Base-by-base conservation (phyloP, 1,140 invertebrate genomes). In the Drosophila baimaii region DNA sequence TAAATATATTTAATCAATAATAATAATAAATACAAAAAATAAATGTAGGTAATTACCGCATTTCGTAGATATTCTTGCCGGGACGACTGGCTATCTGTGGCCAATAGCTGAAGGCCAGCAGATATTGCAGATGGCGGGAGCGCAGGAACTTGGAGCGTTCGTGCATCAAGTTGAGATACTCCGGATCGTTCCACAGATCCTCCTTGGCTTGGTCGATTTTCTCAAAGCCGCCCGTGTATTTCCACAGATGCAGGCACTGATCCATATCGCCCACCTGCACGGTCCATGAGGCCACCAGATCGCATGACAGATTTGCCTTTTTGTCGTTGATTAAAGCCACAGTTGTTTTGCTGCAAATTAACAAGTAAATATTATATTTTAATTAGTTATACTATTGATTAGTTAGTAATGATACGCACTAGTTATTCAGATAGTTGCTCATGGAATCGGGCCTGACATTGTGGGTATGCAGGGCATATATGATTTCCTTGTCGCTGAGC, bases 261-360 rank as follows among this genome's bases (percentile, higher is more conserved):
- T 99, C 98, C 93, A 99, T 96, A 91, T 99, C 98, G n/a, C 98
- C 98, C 46, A 99, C 97, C 73, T 97, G 96, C 9, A 99, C 98
- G 8, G 94, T 96, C 96, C 96, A 98, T 79, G 96, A 97, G 72
- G 95, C 96, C 41, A 97, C 95, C 62, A 97, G 92, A 89, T 97
- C 95, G 82, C 95, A 95, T 1, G 95, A 95, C 9, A 96, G 91
- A 29, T 95, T 94, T 23, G 94, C 92, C 86, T 96, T 95, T 65
- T 95, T 95, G 21, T 95, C 94, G 78, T 96, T 94, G 70, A 98
- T 94, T 84, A 97, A 94, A 76, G 96, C 94, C 21, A 97, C 95
- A 89, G 95, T 96, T 63, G 95, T 95, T 93, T 97, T 95, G 92
- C 98, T 99, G 91, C 37, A 93, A 49, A 92, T 39, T 9, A 21